Evolutionary conservation across 1,140 invertebrate species (phyloP), one percentile per base, ranked within the genome.

Genomic region (Heliconius hermathena): DNA sequence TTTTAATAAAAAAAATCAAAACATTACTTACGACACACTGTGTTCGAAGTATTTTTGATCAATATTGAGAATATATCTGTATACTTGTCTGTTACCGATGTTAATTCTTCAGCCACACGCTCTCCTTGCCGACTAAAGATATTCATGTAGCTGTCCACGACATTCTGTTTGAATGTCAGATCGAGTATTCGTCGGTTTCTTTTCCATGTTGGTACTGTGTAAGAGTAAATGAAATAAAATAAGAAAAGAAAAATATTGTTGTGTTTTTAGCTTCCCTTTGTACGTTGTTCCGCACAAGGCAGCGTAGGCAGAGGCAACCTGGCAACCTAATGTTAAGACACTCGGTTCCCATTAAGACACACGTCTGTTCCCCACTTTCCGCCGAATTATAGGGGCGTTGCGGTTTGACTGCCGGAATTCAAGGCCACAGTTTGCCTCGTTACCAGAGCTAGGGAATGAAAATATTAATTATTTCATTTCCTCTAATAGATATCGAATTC

Each of bases 151-250:
- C 97, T 96, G 82, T 98, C 96, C 49, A 99, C 93, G 77, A 99
- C 97, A 82, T 96, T 96, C 87, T 98, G 98, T 90, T 98, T 98
- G 88, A 99, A 98, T 1, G 98, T 96, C 9, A 98, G 98, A 0
- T 98, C 98, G 26, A 87, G 38, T 2, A 85, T 54, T 38, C 74
- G 70, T 22, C 78, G 73, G 13, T 87, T 81, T n/a, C 57, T 16
- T 71, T 84, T 85, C 81, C 80, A 87, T n/a, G 79, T 20, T 11
- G 76, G 71, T 22, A 73, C 83, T 82, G 57, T 9, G 22, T 74
- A 57, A 76, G 3, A 60, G 73, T 20, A 1, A 33, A 38, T 54
- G 6, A 71, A 49, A 54, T 57, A 6, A 52, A 52, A 13, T 46
- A 8, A 41, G 8, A 9, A 41, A 41, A 11, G 41, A 33, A 33